Base-by-base conservation (phyloP, 2,888 invertebrate genomes). In the Onthophagus sagittarius region DNA sequence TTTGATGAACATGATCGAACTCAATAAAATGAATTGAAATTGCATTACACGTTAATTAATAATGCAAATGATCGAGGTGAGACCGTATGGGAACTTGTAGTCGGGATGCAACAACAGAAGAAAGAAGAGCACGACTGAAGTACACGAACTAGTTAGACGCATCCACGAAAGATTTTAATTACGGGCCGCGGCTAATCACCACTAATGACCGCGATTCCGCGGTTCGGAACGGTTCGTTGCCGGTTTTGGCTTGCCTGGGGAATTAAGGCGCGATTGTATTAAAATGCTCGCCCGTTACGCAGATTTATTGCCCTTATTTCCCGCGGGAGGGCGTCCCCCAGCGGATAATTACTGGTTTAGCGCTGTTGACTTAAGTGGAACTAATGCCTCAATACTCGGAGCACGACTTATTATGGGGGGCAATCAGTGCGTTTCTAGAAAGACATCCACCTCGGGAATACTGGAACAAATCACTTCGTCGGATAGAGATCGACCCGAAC, bases 291-390 rank as follows among this genome's bases (percentile, higher is more conserved):
- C 31, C 67, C 67, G 32, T 67, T 67, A 67, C 31, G 31, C 31
- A 67, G 67, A 67, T 67, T 67, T 67, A 67, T 67, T 67, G 67
- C 67, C 31, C 31, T 67, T 67, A 67, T 67, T 67, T 67, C 67
- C 67, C 32, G 67, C 32, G 67, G 67, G 67, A 32, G 31, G 31
- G 14, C 63, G 14, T 63, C 63, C 67, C 67, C 67, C 32, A 67
- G 67, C 32, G 67, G 67, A 67, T 67, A 67, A 67, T 67, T 67
- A 67, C 67, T n/a, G 67, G 67, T 67, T 67, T 67, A 67, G 67
- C 32, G 32, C 67, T 67, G 67, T 67, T 67, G 67, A 67, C 67
- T 67, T 67, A 67, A 67, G 67, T 67, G 67, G 67, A 67, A 67
- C 67, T 67, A 67, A 67, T 67, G 32, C 67, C 67, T 67, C 67